Evolutionary conservation across 2,797 vertebrate species (phyloP), one percentile per base, ranked within the genome.

Genomic region (Sebastes wilsoni): DNA sequence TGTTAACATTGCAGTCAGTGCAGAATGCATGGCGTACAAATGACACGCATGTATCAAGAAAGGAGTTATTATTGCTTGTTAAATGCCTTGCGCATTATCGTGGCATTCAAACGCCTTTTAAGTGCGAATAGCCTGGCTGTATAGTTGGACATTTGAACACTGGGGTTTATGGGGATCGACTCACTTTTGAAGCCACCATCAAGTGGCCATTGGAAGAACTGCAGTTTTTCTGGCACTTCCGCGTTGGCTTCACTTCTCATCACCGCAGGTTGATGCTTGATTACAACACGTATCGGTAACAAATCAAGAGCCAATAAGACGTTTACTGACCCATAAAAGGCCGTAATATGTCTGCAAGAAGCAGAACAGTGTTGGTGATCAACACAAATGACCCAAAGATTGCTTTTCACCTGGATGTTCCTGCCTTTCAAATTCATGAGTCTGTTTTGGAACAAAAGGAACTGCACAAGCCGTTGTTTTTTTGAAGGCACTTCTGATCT

Each of bases 401-500:
- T 25, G 36, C 60, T 75, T 65, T 23, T 22, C 42, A 46, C 27
- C 54, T 18, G 9, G 14, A 36, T 38, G 58, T 55, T 42, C 65
- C 27, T 22, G 28, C 32, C 66, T 77, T 79, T 77, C 32, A 65
- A 82, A 83, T 60, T 68, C 32, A 82, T 2, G 18, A 81, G 34
- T 76, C 58, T 69, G 68, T 73, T 84, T 66, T 68, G 32, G 16
- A 46, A 55, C 2, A 13, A 27, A 9, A 34, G 46, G 55, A 46
- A 52, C 30, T 13, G 23, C 1, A 9, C 46, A 80, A n/a, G 61
- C 14, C 14, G 1, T 46, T 55, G 23, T 28, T 60, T 59, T 80
- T 80, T 74, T 70, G 61, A 81, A 84, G 81, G 25, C 80, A 66
- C 58, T 77, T 81, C 5, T 84, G 82, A 84, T 89, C 78, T 85